Base-by-base conservation (phyloP, 2,888 invertebrate species). In the Metopia argyrocephala region DNA sequence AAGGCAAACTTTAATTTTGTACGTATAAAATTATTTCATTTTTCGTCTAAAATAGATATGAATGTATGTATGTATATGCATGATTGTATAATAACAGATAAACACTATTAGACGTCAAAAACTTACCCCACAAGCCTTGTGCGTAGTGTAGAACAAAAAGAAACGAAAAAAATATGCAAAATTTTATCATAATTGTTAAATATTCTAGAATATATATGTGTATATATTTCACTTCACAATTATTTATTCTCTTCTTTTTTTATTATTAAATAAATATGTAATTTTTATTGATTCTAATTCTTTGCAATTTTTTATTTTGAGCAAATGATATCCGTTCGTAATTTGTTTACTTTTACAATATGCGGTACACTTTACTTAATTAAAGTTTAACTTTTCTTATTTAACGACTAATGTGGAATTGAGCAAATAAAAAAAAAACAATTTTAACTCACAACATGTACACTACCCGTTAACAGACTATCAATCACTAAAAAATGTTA, bases 51-150 rank as follows among this genome's bases (percentile, higher is more conserved):
- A n/a, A n/a, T n/a, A n/a, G n/a, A n/a, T n/a, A 38, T 38, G n/a
- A 20, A 18, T 64, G 21, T 5, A 3, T 9, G 21, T 23, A 5
- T 65, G 28, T 21, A 50, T 54, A n/a, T n/a, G n/a, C 48, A 15
- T 21, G 74, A 74, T 79, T 79, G 79, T 79, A 74, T 79, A 78
- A 78, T 68, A 73, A 15, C 2, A n/a, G 12, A 25, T 59, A 27
- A 57, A 18, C 5, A 38, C 28, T 52, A 38, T 5, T 7, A 18
- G 45, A 48, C 54, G 66, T 52, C 23, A 54, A 20, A 23, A 56
- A 82, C 85, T 84, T 84, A 85, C 85, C 85, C 85, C 85, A 85
- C 20, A 80, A 31, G n/a, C 76, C 74, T 15, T 80, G 70, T 56
- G 78, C 79, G 75, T 79, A 78, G 23, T 78, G 79, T 50, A 80